A percentile compares a stretch with the other conserved stretches of the same genome.
phyloP scores from a whole-genome alignment of 2,888 invertebrate species.

The Fragum sueziense region DNA sequence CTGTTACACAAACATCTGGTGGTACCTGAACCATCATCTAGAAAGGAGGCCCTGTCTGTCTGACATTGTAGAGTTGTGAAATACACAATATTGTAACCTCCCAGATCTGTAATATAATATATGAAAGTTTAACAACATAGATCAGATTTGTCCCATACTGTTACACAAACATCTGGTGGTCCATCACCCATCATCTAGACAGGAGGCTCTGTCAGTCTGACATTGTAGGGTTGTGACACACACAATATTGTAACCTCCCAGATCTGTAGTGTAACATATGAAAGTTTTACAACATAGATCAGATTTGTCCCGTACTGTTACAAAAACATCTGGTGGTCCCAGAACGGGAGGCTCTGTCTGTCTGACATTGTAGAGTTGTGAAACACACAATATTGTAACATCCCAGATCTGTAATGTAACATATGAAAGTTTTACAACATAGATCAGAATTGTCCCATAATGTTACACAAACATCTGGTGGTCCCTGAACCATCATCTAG shows the following conservation, averaged over 20 bases:
- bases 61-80: slow-evolving; percentile 39
- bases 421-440: too few relatives aligned
- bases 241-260: slow-evolving; percentile 14
- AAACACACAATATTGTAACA: too few relatives aligned
- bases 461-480: slow-evolving; percentile 35
- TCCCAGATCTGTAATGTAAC: too few relatives aligned
- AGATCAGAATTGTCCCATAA: slow-evolving; percentile 28
- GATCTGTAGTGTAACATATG: too few relatives aligned
- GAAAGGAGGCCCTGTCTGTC: slow-evolving; percentile 28
- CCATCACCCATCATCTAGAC: slow-evolving; percentile 41
- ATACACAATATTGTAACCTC: slow-evolving; percentile 28
- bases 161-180: slow-evolving; percentile 37
- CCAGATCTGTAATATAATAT: slow-evolving; percentile 10
- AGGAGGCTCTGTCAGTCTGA: slow-evolving; percentile 26
- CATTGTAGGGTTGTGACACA: slow-evolving; percentile 46
- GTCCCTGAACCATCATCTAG: slow-evolving; percentile 38
- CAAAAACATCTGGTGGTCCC: too few relatives aligned
- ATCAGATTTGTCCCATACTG: slow-evolving; percentile 20
- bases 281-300: too few relatives aligned
- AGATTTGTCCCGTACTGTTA: neutral
- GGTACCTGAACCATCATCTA: slow-evolving; percentile 36
- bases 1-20: slow-evolving; percentile 37
- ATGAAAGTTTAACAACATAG: too few relatives aligned
- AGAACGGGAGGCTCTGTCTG: too few relatives aligned
- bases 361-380: too few relatives aligned